These are phyloP conservation scores for Trypoxylus dichotomus DNA, from an alignment of 1,140 invertebrate species.

Conservation along the genomic window DNA sequence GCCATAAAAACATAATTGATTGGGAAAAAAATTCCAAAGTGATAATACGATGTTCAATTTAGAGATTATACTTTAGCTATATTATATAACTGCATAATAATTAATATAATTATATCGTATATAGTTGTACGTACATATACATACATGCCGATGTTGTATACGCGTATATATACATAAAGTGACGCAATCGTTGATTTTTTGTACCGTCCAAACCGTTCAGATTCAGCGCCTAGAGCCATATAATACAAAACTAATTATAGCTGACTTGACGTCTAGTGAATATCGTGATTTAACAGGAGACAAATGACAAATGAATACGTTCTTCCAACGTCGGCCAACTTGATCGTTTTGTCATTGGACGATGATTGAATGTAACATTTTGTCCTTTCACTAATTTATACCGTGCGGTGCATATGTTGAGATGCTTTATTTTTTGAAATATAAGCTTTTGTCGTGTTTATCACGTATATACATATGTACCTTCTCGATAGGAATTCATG, in stretches of 20 bases:
- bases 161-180: slow-evolving; percentile 34
- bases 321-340: slow-evolving; percentile 33
- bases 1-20: not conserved
- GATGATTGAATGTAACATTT: slow-evolving; percentile 25
- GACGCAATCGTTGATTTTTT: slow-evolving; percentile 42
- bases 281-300: slow-evolving; percentile 42
- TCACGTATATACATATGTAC: no score
- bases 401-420: not conserved
- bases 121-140: not conserved
- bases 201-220: slow-evolving; percentile 37
- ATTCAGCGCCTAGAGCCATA: slow-evolving; percentile 37
- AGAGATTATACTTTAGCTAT: slow-evolving; percentile 26
- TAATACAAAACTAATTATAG: slow-evolving; percentile 45
- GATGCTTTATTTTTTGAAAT: not conserved
- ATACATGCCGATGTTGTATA: not conserved
- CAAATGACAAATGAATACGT: slow-evolving; percentile 44
- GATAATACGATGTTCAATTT: slow-evolving; percentile 26
- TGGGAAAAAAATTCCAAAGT: not conserved
- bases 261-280: slow-evolving; percentile 39
- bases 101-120: slow-evolving; percentile 42
- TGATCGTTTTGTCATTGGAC: slow-evolving; percentile 42
- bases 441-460: not conserved
- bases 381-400: slow-evolving; percentile 8
- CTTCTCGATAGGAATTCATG: not conserved
- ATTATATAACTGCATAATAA: slow-evolving; percentile 43